A percentile compares a stretch with the other conserved stretches of the same genome.
phyloP scores from a whole-genome alignment of 2,888 invertebrate genomes.

The Escarpia spicata region DNA sequence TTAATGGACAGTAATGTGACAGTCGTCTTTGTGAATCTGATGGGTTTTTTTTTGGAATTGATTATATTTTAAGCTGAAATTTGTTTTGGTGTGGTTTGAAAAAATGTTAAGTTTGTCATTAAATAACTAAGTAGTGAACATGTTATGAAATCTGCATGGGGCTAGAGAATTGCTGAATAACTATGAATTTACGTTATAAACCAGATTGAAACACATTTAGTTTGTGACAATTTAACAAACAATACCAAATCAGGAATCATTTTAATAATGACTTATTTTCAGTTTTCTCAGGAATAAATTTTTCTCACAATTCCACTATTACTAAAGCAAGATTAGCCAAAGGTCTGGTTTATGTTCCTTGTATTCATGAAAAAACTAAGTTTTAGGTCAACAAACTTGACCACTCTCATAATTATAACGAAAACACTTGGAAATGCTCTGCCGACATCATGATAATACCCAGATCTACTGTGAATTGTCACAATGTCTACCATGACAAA shows the following conservation, averaged over 20 bases:
- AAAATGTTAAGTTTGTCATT: background rate
- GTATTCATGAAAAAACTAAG: background rate
- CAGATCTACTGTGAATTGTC: background rate
- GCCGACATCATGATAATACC: background rate
- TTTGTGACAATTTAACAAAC: background rate
- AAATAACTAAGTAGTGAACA: background rate
- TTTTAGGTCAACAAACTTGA: background rate
- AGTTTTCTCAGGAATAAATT: background rate
- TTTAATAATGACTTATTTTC: background rate
- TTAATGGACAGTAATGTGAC: background rate
- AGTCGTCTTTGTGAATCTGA: background rate
- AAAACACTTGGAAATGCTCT: background rate
- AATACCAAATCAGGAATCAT: background rate
- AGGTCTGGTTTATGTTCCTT: background rate
- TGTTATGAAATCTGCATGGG: background rate
- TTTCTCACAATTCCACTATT: background rate
- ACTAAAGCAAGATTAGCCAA: background rate
- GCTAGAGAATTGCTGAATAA: background rate
- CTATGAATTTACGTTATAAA: no score
- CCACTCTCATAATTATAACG: background rate
- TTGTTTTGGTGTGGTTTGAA: background rate
- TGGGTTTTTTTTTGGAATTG: background rate
- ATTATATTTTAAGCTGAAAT: background rate
- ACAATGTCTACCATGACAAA: background rate
- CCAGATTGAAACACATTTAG: background rate